A percentile compares a stretch with the other conserved stretches of the same genome.
These are phyloP conservation scores for Musca vetustissima DNA, from an alignment of 1,140 invertebrate genomes.

Conservation along the genomic window DNA sequence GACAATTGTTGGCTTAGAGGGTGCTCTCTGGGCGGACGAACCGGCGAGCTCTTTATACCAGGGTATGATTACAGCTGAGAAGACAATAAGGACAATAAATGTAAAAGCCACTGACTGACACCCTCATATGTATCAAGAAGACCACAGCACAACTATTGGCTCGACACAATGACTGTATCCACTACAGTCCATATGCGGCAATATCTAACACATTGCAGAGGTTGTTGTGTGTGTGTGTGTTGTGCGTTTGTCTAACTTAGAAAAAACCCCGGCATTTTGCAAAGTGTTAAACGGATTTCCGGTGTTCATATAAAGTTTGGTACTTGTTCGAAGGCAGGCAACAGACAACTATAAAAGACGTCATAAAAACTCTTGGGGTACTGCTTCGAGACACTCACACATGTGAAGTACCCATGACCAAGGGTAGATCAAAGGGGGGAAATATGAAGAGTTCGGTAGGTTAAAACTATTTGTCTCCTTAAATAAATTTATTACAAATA, in stretches of 20 bases:
- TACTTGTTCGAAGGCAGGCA: slow-evolving; percentile 7
- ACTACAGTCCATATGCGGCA: no score
- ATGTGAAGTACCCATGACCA: no score
- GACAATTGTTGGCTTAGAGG: neutral
- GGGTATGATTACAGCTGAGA: neutral
- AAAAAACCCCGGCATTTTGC: slow-evolving; percentile 16
- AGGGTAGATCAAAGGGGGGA: no score
- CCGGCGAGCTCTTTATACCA: neutral
- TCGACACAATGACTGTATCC: no score
- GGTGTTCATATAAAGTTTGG: slow-evolving; percentile 25
- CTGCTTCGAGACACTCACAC: no score
- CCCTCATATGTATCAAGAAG: neutral
- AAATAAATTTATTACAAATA: slow-evolving; percentile 3
- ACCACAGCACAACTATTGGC: no score
- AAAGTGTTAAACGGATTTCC: slow-evolving; percentile 26
- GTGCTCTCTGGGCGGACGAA: neutral
- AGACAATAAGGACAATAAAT: neutral
- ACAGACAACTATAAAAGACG: neutral
- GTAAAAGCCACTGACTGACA: neutral
- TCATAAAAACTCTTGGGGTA: no score
- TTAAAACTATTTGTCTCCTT: slow-evolving; percentile 25
- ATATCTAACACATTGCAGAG: neutral
- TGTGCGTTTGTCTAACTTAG: neutral
- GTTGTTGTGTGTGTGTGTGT: neutral
- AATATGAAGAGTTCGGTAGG: neutral